These are phyloP conservation scores for Tachystola acroxantha DNA, from an alignment of 2,888 invertebrate genomes.

Conservation along the genomic window DNA sequence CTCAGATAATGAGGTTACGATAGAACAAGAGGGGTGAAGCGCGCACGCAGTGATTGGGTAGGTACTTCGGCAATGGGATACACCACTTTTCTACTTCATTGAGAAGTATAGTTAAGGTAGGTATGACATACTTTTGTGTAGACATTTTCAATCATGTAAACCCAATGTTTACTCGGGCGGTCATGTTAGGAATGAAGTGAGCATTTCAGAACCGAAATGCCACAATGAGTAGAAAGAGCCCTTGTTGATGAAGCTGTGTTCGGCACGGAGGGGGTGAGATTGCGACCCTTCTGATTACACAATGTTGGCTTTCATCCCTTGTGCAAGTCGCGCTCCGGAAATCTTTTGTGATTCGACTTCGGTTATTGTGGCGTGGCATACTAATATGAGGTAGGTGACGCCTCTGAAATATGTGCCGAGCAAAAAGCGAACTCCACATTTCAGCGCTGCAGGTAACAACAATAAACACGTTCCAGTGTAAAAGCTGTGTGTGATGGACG, in stretches of 20 bases:
- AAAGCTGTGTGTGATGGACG: too few relatives aligned
- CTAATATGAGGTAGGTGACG: slow-evolving; percentile 67
- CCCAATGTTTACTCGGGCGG: neutral
- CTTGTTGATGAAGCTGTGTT: slow-evolving; percentile 75
- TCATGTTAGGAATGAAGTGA: slow-evolving; percentile 23
- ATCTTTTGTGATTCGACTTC: slow-evolving; percentile 77
- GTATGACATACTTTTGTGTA: too few relatives aligned
- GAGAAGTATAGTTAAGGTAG: too few relatives aligned
- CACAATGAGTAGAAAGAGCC: slow-evolving; percentile 68
- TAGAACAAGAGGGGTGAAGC: too few relatives aligned
- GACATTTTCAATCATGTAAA: neutral
- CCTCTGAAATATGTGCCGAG: slow-evolving; percentile 54
- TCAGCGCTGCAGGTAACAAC: too few relatives aligned
- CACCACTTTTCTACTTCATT: too few relatives aligned
- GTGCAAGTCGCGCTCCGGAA: slow-evolving; percentile 76
- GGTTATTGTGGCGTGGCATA: slow-evolving; percentile 74
- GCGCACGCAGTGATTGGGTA: too few relatives aligned
- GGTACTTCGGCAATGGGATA: too few relatives aligned
- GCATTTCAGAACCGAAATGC: slow-evolving; percentile 52
- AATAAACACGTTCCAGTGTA: too few relatives aligned
- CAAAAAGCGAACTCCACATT: neutral
- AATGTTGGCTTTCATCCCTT: slow-evolving; percentile 76
- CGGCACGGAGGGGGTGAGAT: slow-evolving; percentile 64
- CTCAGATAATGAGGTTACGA: too few relatives aligned
- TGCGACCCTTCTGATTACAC: slow-evolving; percentile 78